A percentile compares a stretch with the other conserved stretches of the same genome.
phyloP scores from a whole-genome alignment of 2,797 vertebrate genomes.

The Onychomys leucogaster region DNA sequence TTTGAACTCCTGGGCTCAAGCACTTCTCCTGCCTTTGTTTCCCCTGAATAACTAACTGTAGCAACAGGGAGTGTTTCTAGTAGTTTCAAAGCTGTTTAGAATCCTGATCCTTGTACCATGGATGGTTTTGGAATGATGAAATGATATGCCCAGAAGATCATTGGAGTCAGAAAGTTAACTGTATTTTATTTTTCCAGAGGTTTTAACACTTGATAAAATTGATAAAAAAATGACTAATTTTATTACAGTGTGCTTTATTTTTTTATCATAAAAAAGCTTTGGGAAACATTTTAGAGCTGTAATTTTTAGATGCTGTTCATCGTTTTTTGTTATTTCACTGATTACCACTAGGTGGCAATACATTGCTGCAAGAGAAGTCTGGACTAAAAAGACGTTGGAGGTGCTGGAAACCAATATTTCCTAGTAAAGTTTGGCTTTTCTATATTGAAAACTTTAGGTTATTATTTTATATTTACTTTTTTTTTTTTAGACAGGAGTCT shows the following conservation, averaged over 20 bases:
- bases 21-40: neutral
- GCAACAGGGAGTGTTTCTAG: neutral
- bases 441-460: neutral
- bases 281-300: neutral
- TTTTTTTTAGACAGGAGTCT: neutral
- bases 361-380: neutral
- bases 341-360: constrained; percentile 69
- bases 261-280: neutral
- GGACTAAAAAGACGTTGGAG: neutral
- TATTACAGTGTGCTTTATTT: neutral
- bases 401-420: constrained; percentile 14
- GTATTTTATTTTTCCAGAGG: neutral
- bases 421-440: constrained; percentile 37
- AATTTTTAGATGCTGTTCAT: neutral
- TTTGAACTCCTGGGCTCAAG: neutral
- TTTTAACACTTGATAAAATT: constrained; percentile 4
- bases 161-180: constrained; percentile 6
- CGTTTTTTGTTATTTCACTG: constrained; percentile 42
- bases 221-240: constrained; percentile 33
- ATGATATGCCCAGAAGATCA: neutral
- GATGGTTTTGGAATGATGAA: neutral
- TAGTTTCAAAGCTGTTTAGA: neutral
- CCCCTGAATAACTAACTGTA: neutral
- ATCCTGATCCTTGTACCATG: neutral
- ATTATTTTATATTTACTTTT: neutral